Percentiles rank a stretch among this genome's conserved stretches.
Evolutionary conservation across 1,140 invertebrate species (phyloP).

Genomic region (Theocolax elegans): DNA sequence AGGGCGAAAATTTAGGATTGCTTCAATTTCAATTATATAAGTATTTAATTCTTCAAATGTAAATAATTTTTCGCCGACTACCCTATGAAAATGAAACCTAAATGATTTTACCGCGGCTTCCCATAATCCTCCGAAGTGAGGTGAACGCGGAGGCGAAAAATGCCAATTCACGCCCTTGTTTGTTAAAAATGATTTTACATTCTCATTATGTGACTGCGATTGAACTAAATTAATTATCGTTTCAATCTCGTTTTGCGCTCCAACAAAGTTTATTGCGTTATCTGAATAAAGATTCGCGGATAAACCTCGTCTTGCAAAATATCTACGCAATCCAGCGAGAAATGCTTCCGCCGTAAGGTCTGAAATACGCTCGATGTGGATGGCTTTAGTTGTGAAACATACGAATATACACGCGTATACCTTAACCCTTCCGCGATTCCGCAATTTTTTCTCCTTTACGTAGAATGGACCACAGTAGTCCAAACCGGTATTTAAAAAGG

Average conservation of each 20-base stretch:
- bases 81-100: too few species aligned
- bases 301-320: slow-evolving; percentile 47
- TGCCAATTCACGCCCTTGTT: too few species aligned
- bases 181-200: background rate
- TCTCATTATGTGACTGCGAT: background rate
- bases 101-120: slow-evolving; percentile 45
- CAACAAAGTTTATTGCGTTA: slow-evolving; percentile 47
- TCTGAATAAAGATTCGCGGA: slow-evolving; percentile 40
- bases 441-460: too few species aligned
- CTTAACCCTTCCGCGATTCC: slow-evolving; percentile 29
- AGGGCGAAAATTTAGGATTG: slow-evolving; percentile 48
- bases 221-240: background rate
- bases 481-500: too few species aligned
- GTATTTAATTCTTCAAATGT: too few species aligned
- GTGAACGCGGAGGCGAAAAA: too few species aligned
- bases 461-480: too few species aligned
- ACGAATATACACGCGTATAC: slow-evolving; percentile 40
- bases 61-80: too few species aligned
- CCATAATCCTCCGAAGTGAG: slow-evolving; percentile 38
- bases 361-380: slow-evolving; percentile 54
- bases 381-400: slow-evolving; percentile 44
- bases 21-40: too few species aligned
- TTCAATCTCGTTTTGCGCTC: slow-evolving; percentile 41
- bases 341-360: slow-evolving; percentile 50
- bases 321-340: slow-evolving; percentile 48